Conservation (phyloP, 2,888 invertebrate genomes). For the Lasius fuliginosus region DNA sequence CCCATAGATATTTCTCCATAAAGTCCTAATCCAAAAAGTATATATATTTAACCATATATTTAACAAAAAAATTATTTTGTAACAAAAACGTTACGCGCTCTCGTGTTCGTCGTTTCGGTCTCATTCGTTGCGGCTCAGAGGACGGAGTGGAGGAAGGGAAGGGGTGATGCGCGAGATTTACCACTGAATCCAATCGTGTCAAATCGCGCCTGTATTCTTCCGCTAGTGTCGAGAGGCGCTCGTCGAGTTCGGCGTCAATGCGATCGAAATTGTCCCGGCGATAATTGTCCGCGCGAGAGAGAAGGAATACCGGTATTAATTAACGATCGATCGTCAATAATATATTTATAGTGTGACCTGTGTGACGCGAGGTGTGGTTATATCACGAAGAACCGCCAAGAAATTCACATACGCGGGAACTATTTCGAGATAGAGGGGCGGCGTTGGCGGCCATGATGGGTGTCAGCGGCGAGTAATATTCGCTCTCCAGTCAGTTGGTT, state of each 20-base stretch:
- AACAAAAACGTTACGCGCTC: conserved; percentile 46
- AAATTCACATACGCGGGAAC: conserved; percentile 70
- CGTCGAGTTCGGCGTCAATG: neutral
- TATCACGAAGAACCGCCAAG: conserved; percentile 39
- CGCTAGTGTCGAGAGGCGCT: conserved; percentile 61
- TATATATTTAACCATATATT: too few species aligned
- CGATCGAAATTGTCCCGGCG: neutral
- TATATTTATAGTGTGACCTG: neutral
- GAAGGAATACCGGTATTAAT: neutral
- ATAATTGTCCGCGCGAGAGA: too few species aligned
- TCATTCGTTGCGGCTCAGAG: conserved; percentile 74
- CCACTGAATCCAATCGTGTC: conserved; percentile 62
- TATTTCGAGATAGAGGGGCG: conserved; percentile 76
- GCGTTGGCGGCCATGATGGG: conserved; percentile 85
- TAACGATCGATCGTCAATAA: neutral
- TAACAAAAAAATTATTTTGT: too few species aligned
- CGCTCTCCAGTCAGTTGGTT: conserved; percentile 83
- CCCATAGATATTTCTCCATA: too few species aligned
- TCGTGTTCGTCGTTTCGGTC: conserved; percentile 75
- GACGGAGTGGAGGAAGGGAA: conserved; percentile 46
- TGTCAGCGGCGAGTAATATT: conserved; percentile 84
- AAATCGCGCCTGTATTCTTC: conserved; percentile 74
- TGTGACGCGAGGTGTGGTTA: neutral
- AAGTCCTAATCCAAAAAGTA: too few species aligned
- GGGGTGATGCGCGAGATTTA: conserved; percentile 66